These are phyloP conservation scores for Butorides virescens DNA, from an alignment of 2,113 vertebrate species.

Conservation along the genomic window DNA sequence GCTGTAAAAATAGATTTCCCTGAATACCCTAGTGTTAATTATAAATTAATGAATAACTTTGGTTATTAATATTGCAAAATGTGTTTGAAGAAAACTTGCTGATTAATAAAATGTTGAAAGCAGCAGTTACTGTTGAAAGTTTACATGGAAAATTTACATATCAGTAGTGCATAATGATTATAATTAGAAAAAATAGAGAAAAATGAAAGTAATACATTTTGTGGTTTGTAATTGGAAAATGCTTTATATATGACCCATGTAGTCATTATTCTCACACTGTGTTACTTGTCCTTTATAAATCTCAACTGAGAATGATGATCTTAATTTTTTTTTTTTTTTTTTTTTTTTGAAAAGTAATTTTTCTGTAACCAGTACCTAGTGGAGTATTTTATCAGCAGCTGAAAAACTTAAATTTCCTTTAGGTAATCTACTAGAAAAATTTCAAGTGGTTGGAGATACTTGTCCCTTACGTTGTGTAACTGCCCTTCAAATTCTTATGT, in stretches of 20 bases:
- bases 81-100: neutral
- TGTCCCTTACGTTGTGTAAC: neutral
- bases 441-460: neutral
- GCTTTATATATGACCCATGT: neutral
- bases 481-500: neutral
- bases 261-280: neutral
- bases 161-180: neutral
- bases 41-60: neutral
- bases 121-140: neutral
- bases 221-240: neutral
- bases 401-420: neutral
- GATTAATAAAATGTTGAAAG: neutral
- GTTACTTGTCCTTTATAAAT: neutral
- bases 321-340: neutral
- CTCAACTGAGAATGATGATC: neutral
- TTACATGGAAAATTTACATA: neutral
- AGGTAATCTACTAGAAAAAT: neutral
- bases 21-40: neutral
- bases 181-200: neutral
- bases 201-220: neutral
- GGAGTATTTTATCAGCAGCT: neutral
- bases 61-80: neutral
- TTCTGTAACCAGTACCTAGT: neutral
- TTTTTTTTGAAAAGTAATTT: neutral
- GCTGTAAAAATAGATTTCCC: neutral